Evolutionary conservation across 2,797 vertebrate genomes (phyloP).

Genomic region (Ptychobarbus kaznakovi): DNA sequence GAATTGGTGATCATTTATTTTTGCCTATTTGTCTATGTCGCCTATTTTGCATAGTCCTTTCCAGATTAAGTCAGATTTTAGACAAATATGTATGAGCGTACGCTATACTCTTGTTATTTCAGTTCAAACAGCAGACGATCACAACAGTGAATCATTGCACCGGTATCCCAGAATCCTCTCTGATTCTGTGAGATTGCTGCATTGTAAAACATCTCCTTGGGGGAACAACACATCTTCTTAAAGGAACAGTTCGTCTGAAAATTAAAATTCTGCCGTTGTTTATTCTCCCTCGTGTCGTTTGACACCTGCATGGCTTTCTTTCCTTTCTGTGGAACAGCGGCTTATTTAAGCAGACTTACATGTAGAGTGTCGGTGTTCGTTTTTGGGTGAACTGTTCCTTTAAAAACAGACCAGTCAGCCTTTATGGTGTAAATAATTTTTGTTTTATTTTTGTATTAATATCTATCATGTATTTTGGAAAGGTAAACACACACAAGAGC

Average conservation of each 20-base stretch:
- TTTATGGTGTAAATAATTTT: not conserved
- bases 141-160: not conserved
- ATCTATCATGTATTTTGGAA: not conserved
- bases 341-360: not conserved
- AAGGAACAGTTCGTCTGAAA: not conserved
- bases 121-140: constrained; percentile 13
- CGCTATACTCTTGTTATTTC: not conserved
- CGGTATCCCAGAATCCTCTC: constrained; percentile 7
- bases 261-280: not conserved
- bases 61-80: not conserved
- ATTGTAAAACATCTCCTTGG: constrained; percentile 5
- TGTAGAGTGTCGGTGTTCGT: not conserved
- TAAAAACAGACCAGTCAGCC: not conserved
- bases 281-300: not conserved
- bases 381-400: not conserved
- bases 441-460: not conserved
- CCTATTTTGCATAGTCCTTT: not conserved
- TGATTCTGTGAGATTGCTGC: constrained; percentile 18
- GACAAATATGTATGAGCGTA: not conserved
- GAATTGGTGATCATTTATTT: not conserved
- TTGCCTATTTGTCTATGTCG: not conserved
- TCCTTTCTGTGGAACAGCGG: not conserved
- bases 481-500: constrained; percentile 8
- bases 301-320: not conserved
- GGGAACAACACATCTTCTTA: not conserved